Evolutionary conservation across 1,140 invertebrate genomes (phyloP).

Genomic region (Aphidius ervi): DNA sequence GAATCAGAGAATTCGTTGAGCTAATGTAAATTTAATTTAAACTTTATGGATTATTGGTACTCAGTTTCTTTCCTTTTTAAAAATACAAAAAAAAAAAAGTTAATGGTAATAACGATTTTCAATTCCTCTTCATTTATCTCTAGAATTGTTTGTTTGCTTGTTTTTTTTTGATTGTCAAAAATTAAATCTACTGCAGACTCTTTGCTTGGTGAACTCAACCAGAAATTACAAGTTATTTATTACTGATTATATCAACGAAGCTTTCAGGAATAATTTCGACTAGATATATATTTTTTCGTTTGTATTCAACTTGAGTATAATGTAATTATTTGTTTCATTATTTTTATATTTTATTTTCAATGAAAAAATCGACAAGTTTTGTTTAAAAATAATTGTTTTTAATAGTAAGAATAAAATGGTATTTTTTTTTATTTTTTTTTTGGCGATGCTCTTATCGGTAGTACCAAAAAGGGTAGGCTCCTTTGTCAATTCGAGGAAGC

Average conservation of each 20-base stretch:
- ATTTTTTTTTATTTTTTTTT: not conserved
- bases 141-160: too few species aligned
- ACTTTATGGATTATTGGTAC: slow-evolving; percentile 24
- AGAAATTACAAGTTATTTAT: slow-evolving; percentile 31
- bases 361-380: slow-evolving; percentile 19
- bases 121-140: too few species aligned
- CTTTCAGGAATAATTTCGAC: not conserved
- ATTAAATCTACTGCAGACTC: too few species aligned
- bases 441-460: slow-evolving; percentile 23
- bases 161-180: too few species aligned
- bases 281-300: slow-evolving; percentile 7
- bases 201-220: slow-evolving; percentile 23
- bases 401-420: slow-evolving; percentile 17
- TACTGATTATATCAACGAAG: slow-evolving; percentile 26
- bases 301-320: not conserved
- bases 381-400: slow-evolving; percentile 27
- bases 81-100: slow-evolving; percentile 12
- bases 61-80: slow-evolving; percentile 1
- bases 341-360: slow-evolving; percentile 20
- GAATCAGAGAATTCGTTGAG: slow-evolving; percentile 2
- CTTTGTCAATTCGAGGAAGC: slow-evolving; percentile 21
- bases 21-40: slow-evolving; percentile 28
- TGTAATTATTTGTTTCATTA: slow-evolving; percentile 5
- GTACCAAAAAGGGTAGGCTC: slow-evolving; percentile 19
- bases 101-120: not conserved